Percentiles rank a stretch among this genome's conserved stretches.
phyloP scores from a whole-genome alignment of 2,113 vertebrate genomes.

The Rhizomys pruinosus region DNA sequence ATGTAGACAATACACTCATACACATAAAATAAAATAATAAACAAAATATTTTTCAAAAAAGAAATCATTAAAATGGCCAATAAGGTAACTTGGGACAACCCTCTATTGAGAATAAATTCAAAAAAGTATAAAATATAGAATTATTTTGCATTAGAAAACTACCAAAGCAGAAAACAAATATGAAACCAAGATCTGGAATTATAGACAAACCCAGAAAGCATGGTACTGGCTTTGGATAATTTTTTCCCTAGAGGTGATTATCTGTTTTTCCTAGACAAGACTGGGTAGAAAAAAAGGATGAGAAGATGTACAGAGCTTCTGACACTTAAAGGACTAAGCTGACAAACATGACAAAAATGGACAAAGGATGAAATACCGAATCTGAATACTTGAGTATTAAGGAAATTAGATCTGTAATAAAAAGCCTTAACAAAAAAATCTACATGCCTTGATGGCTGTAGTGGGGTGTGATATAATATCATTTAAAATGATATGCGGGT shows the following conservation, averaged over 20 bases:
- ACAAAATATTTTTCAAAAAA: too few relatives aligned
- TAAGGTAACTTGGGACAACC: neutral
- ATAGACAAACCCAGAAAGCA: neutral
- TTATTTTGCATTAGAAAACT: too few relatives aligned
- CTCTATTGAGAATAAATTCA: neutral
- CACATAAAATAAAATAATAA: too few relatives aligned
- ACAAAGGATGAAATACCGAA: slow-evolving; percentile 31
- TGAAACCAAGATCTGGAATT: neutral
- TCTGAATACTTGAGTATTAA: slow-evolving; percentile 41
- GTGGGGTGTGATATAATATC: too few relatives aligned
- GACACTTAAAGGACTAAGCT: slow-evolving; percentile 25
- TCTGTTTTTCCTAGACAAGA: neutral
- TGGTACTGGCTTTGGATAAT: neutral
- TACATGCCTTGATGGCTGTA: too few relatives aligned
- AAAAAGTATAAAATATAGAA: neutral
- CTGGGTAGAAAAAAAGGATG: neutral
- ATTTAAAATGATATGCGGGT: too few relatives aligned
- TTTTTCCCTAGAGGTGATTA: neutral
- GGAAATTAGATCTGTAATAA: neutral
- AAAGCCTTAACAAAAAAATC: neutral
- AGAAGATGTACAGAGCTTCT: slow-evolving; percentile 29
- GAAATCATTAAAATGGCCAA: neutral
- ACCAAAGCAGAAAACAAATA: neutral
- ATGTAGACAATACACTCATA: too few relatives aligned
- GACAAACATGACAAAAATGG: slow-evolving; percentile 10